Base-by-base conservation (phyloP, 2,797 vertebrate species). In the Typhlichthys subterraneus region DNA sequence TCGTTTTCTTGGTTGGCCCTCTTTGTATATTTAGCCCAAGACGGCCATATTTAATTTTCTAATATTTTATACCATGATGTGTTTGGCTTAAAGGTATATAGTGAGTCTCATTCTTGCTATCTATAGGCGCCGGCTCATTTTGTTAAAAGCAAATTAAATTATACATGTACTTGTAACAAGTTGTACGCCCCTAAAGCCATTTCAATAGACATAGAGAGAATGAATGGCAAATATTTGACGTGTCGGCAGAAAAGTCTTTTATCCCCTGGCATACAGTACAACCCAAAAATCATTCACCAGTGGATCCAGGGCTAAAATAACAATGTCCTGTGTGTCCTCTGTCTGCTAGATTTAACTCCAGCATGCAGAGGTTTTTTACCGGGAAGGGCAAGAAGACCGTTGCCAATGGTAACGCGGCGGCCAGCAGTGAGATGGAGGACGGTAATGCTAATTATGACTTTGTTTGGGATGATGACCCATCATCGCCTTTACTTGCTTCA, bases 371-470 rank as follows among this genome's bases (percentile, higher is more conserved):
- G 7, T 94, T 96, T 73, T 98, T 98, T 88, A 94, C 85, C 2
- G 88, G 94, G 72, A 92, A 89, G 63, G 66, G 79, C 0, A 82
- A 88, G 31, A 97, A 96, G 91, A 94, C 95, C 15, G 88, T 96
- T 73, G 94, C 95, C 64, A 98, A 98, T 38, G 95, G 96, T 85
- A 96, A 95, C 63, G 93, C 95, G 0, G 93, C 95, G 33, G 93
- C 81, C 86, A 91, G 91, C 88, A 97, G 91, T 38, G 97, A 99
- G 84, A 91, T 98, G 90, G 95, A 98, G 89, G 96, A 96, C 50
- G 97, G 97, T 99, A 98, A 98, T 95, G 88, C 90, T 89, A 91
- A 57, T 93, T 93, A 91, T 93, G 89, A 88, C 76, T 80, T 81
- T 95, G 88, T 89, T 91, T 93, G 85, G 91, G 94, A 95, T 85